Base-by-base conservation (phyloP, 37 sponge, comb jelly and placozoan species). In the Ianthella basta region DNA sequence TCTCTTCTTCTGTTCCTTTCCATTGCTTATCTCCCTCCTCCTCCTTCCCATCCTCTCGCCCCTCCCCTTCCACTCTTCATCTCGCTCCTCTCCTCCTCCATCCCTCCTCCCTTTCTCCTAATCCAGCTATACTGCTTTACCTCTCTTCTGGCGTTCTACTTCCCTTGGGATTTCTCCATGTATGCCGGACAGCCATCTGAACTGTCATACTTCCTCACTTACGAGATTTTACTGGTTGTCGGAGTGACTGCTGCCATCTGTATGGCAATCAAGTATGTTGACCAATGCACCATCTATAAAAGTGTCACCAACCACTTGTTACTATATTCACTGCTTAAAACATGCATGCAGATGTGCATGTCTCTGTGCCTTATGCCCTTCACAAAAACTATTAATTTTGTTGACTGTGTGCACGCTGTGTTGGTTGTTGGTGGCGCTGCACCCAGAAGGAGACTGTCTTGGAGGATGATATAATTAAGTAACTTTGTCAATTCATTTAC, bases 141-240 rank as follows among this genome's bases (percentile, higher is more conserved):
- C 33, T 41, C 78, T 13, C 54, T 75, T 24, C 44, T 88, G 13
- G 86, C 83, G 15, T 72, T 92, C 32, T 92, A 92, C 82, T 88
- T 92, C 60, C 92, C 92, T 54, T 87, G 81, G 70, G 92, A 92
- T 29, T 85, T 92, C 78, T 88, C 86, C 61, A 73, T 88, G 69
- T 73, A 61, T 41, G 68, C 79, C 39, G 82, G 70, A 20, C 82
- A 79, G 55, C 65, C 82, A 16, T 63, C 89, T 16, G 65, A 88
- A 4, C 81, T 38, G 18, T 74, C 82, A 25, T 85, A 82, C 41
- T 38, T 66, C 15, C 60, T 75, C 18, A 35, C 63, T 16, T 92
- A 75, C 10, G 50, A 75, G 78, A 75, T 75, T 23, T 23, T 30
- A 24, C 16, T 23, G 15, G n/a, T 41, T 13, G 20, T 24, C 16